These are phyloP conservation scores for Danaus chrysippus DNA, from an alignment of 2,888 invertebrate genomes.

Conservation along the genomic window DNA sequence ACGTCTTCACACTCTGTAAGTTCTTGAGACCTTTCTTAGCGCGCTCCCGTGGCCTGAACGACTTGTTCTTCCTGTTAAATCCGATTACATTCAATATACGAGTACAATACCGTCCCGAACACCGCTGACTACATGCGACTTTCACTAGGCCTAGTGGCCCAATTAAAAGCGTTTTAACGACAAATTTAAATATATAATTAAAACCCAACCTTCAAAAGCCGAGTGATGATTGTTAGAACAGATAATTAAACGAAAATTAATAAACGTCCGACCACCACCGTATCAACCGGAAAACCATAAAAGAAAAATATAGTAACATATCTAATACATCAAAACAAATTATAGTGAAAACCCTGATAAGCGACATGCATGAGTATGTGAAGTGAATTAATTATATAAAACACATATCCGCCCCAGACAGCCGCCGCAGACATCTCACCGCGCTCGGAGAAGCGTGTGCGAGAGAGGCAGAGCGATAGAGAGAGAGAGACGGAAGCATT, in stretches of 20 bases:
- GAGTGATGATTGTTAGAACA: conserved; percentile 44
- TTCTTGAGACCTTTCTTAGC: conserved; percentile 94
- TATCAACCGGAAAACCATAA: conserved; percentile 55
- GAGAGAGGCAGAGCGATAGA: conserved; percentile 19
- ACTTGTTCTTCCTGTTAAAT: conserved; percentile 90
- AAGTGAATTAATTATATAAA: conserved; percentile 5
- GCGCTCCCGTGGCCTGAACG: conserved; percentile 91
- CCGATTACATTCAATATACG: conserved; percentile 8
- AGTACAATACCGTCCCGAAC: conserved; percentile 24
- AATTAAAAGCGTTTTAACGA: no score
- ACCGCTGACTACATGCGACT: conserved; percentile 27
- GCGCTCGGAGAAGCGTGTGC: conserved; percentile 19
- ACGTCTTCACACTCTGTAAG: conserved; percentile 93
- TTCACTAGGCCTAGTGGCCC: background rate
- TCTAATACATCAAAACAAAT: conserved; percentile 4
- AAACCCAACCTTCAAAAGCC: conserved; percentile 25
- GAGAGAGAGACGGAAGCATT: conserved; percentile 3
- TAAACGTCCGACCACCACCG: conserved; percentile 69
- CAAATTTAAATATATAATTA: conserved; percentile 6
- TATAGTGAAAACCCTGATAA: background rate
- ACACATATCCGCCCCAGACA: conserved; percentile 4
- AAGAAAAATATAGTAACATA: conserved; percentile 46
- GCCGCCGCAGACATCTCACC: background rate
- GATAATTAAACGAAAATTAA: conserved; percentile 53
- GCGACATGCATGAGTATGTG: background rate